Percentiles rank a stretch among this genome's conserved stretches.
Evolutionary conservation across 2,113 vertebrate genomes (phyloP).

Genomic region (Chaetura pelagica): DNA sequence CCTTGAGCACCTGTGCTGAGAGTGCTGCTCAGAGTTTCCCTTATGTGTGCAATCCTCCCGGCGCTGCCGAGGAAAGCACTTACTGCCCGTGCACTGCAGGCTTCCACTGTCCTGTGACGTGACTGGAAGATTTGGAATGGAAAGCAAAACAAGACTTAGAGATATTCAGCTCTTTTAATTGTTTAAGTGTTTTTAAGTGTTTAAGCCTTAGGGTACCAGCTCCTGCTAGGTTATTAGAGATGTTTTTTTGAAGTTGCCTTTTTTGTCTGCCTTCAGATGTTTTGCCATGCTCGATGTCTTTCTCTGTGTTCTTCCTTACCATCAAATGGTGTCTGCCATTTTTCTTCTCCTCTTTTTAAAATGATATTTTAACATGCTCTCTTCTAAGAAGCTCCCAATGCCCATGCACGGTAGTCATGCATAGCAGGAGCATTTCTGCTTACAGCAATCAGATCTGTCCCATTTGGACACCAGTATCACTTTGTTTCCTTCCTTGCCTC

Average conservation of each 20-base stretch:
- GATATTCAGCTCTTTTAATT: background rate
- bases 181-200: background rate
- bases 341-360: background rate
- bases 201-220: background rate
- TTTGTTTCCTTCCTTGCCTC: background rate
- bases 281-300: background rate
- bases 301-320: background rate
- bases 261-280: background rate
- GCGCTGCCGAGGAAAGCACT: background rate
- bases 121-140: background rate
- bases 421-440: background rate
- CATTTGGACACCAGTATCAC: background rate
- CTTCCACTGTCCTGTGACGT: background rate
- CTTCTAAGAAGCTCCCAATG: background rate
- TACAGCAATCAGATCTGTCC: background rate
- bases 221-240: background rate
- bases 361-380: background rate
- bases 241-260: background rate
- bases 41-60: accelerated
- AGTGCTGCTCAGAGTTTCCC: background rate
- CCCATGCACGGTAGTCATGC: accelerated
- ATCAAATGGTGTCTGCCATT: background rate
- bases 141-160: background rate
- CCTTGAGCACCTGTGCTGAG: background rate
- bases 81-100: background rate